These are phyloP conservation scores for Athene noctua DNA, from an alignment of 2,113 vertebrate species.

Conservation along the genomic window DNA sequence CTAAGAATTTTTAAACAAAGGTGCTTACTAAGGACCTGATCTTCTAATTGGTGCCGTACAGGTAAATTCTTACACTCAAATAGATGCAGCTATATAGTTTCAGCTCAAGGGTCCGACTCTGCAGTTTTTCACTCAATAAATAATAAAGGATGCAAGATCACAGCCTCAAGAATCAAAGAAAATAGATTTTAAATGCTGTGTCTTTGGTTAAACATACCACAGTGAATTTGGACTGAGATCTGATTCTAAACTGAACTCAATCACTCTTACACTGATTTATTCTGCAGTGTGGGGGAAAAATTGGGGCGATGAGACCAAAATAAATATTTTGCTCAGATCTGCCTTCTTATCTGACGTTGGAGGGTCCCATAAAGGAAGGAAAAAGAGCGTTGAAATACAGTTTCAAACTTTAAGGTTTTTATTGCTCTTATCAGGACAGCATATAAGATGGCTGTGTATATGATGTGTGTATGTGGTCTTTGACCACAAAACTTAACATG, in stretches of 20 bases:
- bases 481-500: constrained; percentile 58
- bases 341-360: background rate
- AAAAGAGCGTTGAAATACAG: background rate
- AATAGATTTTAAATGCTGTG: background rate
- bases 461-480: constrained; percentile 43
- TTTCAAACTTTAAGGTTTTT: background rate
- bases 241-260: constrained; percentile 1
- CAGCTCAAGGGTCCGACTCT: background rate
- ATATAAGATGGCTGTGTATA: background rate
- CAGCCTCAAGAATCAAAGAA: background rate
- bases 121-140: background rate
- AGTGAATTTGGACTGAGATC: background rate
- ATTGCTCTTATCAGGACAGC: constrained; percentile 4
- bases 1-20: background rate
- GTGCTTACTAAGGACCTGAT: background rate
- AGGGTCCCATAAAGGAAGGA: background rate
- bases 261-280: background rate
- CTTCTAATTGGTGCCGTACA: background rate
- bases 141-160: background rate
- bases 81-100: background rate
- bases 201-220: background rate
- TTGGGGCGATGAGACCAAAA: background rate
- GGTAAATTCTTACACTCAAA: background rate
- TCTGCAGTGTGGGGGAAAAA: background rate
- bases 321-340: background rate